Evolutionary conservation across 2,113 vertebrate genomes (phyloP).

Genomic region (Antigone vipio): DNA sequence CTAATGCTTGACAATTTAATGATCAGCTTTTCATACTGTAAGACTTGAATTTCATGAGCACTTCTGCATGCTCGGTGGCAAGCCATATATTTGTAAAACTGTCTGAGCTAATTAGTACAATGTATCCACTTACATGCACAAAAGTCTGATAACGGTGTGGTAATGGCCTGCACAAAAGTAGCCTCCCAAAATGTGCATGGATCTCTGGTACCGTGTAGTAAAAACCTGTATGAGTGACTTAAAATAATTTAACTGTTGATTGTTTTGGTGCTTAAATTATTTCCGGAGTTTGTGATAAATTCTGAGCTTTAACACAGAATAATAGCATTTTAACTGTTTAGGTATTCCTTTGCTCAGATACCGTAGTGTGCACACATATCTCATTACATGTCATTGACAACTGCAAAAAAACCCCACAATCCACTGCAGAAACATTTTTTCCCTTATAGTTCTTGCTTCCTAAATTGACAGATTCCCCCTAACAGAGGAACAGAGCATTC

Average conservation of each 20-base stretch:
- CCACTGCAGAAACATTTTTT: not conserved
- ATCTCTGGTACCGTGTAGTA: not conserved
- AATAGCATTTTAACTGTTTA: not conserved
- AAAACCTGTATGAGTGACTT: not conserved
- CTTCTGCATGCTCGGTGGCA: not conserved
- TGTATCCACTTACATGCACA: not conserved
- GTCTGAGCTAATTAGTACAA: not conserved
- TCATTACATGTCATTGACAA: not conserved
- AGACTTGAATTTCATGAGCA: not conserved
- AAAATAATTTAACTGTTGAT: not conserved
- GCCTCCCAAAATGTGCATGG: not conserved
- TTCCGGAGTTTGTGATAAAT: not conserved
- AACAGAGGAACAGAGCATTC: not conserved
- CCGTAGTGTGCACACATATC: not conserved
- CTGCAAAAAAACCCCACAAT: not conserved
- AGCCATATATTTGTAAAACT: slow-evolving; percentile 3
- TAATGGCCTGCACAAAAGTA: not conserved
- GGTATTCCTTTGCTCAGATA: not conserved
- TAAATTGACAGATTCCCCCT: not conserved
- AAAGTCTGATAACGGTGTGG: not conserved
- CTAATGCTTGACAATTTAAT: slow-evolving; percentile 16
- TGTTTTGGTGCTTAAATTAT: not conserved
- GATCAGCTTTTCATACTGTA: not conserved
- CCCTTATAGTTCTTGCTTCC: not conserved
- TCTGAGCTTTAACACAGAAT: not conserved